Base-by-base conservation (phyloP, 2,113 vertebrate genomes). In the Tyto alba region DNA sequence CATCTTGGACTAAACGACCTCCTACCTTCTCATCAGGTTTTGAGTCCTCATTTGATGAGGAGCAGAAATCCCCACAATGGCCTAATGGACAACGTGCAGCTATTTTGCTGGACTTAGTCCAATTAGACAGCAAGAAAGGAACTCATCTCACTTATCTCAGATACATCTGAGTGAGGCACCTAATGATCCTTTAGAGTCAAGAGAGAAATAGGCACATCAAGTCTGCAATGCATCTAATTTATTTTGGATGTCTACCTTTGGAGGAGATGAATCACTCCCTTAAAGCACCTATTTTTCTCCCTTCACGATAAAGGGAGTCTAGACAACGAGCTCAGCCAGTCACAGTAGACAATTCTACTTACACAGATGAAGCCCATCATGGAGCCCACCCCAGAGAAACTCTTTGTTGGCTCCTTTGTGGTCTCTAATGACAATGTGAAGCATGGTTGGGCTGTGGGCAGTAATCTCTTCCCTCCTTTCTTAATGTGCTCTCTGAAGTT, bases 151-250 rank as follows among this genome's bases (percentile, higher is more conserved):
- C 94, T 96, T 89, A 93, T 88, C 83, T 90, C 74, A 79, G 95
- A 55, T 92, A 93, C 73, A 93, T 89, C 71, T 91, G 48, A 96
- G 77, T 68, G 92, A 93, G 73, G 74, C 89, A 92, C 77, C 95
- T 94, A 97, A 96, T 92, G 96, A 97, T 95, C 90, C 91, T 96
- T 95, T 62, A 85, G 85, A 97, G 81, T 95, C 78, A 89, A 85
- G 85, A 91, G 87, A 96, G 93, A 93, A 97, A 94, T 57, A 96
- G 85, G 91, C 50, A 29, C 89, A 96, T 97, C 93, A 95, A 95
- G 74, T 76, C 94, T 94, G 95, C 93, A 96, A 96, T 59, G 93
- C 89, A 95, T 93, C 94, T 96, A 94, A 95, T 96, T 96, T 94
- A 94, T 97, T 97, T 91, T 95, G 93, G 88, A 96, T 89, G 88